These are phyloP conservation scores for Hydropsyche betteni DNA, from an alignment of 2,888 invertebrate genomes.

Conservation along the genomic window DNA sequence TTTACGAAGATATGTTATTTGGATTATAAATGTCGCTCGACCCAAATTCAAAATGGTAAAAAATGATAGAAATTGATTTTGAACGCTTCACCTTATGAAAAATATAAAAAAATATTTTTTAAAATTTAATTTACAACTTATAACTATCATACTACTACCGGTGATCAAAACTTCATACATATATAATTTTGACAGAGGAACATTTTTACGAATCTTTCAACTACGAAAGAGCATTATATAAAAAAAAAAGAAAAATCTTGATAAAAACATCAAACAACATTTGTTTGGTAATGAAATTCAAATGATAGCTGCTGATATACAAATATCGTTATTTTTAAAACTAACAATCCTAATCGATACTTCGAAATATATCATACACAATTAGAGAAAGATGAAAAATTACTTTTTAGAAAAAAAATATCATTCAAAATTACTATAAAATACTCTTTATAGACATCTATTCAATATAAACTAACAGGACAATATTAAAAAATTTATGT, in stretches of 20 bases:
- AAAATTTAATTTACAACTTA: conserved; percentile 17
- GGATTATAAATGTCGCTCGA: no score
- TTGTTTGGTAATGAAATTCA: no score
- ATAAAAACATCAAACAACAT: neutral
- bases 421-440: conserved; percentile 36
- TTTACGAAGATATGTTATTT: no score
- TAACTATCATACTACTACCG: conserved; percentile 37
- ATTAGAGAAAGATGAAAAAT: neutral
- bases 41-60: no score
- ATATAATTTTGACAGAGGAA: conserved; percentile 28
- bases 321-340: conserved; percentile 5
- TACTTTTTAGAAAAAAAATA: conserved; percentile 15
- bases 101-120: conserved; percentile 22
- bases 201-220: conserved; percentile 20
- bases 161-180: conserved; percentile 31
- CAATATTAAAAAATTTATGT: conserved; percentile 35
- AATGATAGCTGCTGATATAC: neutral
- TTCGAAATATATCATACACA: neutral
- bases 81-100: neutral
- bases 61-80: no score
- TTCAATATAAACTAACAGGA: conserved; percentile 37
- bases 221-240: conserved; percentile 1
- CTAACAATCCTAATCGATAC: neutral
- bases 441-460: conserved; percentile 35
- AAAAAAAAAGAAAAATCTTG: conserved; percentile 13